Conservation (phyloP, 2,113 vertebrate species). For the Chionodraco myersi region DNA sequence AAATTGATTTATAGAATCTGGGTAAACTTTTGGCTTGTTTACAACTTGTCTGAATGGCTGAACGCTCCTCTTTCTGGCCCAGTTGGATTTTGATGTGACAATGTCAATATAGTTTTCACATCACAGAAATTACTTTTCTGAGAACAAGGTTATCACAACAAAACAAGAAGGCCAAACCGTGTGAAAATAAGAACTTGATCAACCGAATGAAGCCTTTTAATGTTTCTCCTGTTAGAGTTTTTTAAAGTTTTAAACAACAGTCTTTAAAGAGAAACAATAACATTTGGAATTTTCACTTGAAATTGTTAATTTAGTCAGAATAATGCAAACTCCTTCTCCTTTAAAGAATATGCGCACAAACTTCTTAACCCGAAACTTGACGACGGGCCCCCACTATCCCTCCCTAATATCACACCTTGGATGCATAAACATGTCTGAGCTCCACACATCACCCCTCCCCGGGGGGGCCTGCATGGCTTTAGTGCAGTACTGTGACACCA, state of each 20-base stretch:
- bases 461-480: conserved; percentile 82
- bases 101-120: background rate
- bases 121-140: background rate
- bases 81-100: background rate
- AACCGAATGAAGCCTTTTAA: conserved; percentile 1
- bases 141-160: background rate
- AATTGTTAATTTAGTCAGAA: conserved; percentile 30
- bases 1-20: background rate
- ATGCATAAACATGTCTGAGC: conserved; percentile 85
- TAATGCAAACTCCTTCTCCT: conserved; percentile 32
- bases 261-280: conserved; percentile 11
- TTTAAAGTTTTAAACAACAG: background rate
- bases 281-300: conserved; percentile 4
- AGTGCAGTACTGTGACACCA: conserved; percentile 86
- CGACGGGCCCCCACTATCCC: conserved; percentile 58
- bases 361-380: conserved; percentile 71
- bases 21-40: background rate
- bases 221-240: conserved; percentile 26
- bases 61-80: background rate
- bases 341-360: conserved; percentile 69
- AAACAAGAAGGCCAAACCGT: background rate
- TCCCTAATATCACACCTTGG: conserved; percentile 84
- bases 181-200: background rate
- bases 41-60: background rate
- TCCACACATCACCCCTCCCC: conserved; percentile 80